Conservation (phyloP, 2,797 vertebrate species). For the Centropyge bicolor region DNA sequence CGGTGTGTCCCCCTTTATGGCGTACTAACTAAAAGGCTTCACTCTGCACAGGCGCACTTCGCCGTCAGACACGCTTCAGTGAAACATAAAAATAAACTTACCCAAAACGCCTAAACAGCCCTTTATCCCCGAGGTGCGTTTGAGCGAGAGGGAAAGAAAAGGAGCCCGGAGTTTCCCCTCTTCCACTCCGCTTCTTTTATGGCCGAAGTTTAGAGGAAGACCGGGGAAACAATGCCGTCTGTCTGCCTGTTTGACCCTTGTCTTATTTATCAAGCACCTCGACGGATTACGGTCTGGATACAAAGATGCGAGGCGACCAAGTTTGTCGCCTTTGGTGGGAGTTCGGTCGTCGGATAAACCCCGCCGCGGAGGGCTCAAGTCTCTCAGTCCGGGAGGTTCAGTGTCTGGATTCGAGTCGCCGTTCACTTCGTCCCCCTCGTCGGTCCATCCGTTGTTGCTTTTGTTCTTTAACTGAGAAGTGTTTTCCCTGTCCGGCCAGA, state of each 20-base stretch:
- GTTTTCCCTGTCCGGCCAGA: conserved; percentile 86
- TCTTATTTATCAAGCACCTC: conserved; percentile 77
- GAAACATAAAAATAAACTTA: conserved; percentile 85
- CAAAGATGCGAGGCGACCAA: conserved; percentile 77
- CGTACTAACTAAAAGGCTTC: conserved; percentile 82
- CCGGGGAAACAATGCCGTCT: conserved; percentile 78
- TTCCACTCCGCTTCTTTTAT: conserved; percentile 31
- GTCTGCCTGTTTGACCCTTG: conserved; percentile 79
- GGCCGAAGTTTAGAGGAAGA: conserved; percentile 73
- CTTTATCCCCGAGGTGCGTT: conserved; percentile 34
- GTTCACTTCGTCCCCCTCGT: conserved; percentile 64
- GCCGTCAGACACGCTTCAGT: conserved; percentile 79
- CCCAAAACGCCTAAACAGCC: conserved; percentile 63
- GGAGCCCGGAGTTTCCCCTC: conserved; percentile 14
- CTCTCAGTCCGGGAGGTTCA: conserved; percentile 40
- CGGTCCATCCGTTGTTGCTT: conserved; percentile 82
- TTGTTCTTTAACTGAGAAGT: conserved; percentile 88
- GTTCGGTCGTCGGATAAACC: conserved; percentile 57
- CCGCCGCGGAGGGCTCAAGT: conserved; percentile 9
- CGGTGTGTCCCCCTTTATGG: conserved; percentile 76
- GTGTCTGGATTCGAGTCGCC: conserved; percentile 42
- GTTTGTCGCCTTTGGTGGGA: conserved; percentile 73
- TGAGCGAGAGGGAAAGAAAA: conserved; percentile 9
- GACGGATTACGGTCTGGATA: conserved; percentile 76
- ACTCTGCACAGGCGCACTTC: conserved; percentile 83